Base-by-base conservation (phyloP, 35 echinoderm and acorn worm genomes). In the Diadema setosum region DNA sequence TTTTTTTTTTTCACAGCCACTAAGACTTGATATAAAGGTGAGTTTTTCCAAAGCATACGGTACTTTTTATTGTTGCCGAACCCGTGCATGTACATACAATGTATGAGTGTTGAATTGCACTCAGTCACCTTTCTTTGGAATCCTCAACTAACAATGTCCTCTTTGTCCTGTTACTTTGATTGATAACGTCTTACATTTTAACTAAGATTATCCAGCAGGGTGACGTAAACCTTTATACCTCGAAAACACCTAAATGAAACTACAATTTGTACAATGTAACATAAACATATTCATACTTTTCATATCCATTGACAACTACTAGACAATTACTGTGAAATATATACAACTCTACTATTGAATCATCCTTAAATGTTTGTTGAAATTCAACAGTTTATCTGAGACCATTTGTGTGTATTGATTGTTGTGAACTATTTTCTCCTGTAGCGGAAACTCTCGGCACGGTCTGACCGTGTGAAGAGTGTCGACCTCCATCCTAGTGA, bases 1-100 rank as follows among this genome's bases (percentile, higher is more conserved):
- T 65, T 93, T 35, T 85, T 63, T 84, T 90, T 42, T 75, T 46
- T 56, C 75, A 58, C 78, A 97, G 95, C 95, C 95, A 75, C 84
- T 97, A 23, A 97, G 95, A 89, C 73, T 97, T 8, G 95, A 97
- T 90, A 88, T 97, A 21, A 97, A 97, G 95, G 95, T 97, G 93
- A 93, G 82, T n/a, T n/a, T n/a, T n/a, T n/a, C 23, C 7, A n/a
- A 33, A 43, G 14, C 18, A 44, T 42, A n/a, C 18, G 6, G 16
- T 81, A 14, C 34, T 42, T 81, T n/a, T n/a, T n/a, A n/a, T n/a
- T n/a, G n/a, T n/a, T n/a, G n/a, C n/a, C n/a, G n/a, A n/a, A n/a
- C n/a, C n/a, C n/a, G n/a, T n/a, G n/a, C n/a, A n/a, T n/a, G n/a
- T n/a, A n/a, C n/a, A n/a, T n/a, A n/a, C n/a, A n/a, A n/a, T n/a